These are phyloP conservation scores for Mohoua ochrocephala DNA, from an alignment of 2,113 vertebrate genomes.

Conservation along the genomic window DNA sequence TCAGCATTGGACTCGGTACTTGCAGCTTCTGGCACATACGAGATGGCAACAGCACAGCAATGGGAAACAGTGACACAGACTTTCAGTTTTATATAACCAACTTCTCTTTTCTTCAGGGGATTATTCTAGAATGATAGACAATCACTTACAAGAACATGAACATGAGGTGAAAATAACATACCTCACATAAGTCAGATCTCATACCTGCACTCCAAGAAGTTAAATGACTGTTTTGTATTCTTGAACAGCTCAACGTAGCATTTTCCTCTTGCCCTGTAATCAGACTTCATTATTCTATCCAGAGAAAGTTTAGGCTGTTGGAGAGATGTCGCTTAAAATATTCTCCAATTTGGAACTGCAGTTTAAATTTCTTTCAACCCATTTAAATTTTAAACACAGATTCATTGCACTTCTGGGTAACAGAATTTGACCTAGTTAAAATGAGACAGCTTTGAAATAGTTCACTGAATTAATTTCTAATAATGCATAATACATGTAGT, in stretches of 20 bases:
- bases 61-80: not conserved
- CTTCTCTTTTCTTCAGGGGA: conserved; percentile 75
- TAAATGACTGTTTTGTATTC: conserved; percentile 78
- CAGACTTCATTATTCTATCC: conserved; percentile 80
- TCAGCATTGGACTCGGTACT: not conserved
- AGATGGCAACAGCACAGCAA: not conserved
- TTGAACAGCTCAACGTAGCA: conserved; percentile 64
- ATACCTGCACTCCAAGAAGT: conserved; percentile 76
- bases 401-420: conserved; percentile 30
- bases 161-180: conserved; percentile 79
- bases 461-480: conserved; percentile 2
- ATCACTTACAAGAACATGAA: conserved; percentile 76
- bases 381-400: not conserved
- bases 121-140: conserved; percentile 76
- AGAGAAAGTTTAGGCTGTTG: conserved; percentile 75
- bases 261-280: conserved; percentile 78
- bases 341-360: not conserved
- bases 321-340: not conserved
- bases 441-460: conserved; percentile 2
- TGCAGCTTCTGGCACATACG: not conserved
- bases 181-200: conserved; percentile 74
- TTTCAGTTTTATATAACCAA: not conserved
- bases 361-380: not conserved
- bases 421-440: conserved; percentile 34
- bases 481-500: not conserved